phyloP scores from a whole-genome alignment of 2,113 vertebrate genomes.

The Catharus bicknelli region DNA sequence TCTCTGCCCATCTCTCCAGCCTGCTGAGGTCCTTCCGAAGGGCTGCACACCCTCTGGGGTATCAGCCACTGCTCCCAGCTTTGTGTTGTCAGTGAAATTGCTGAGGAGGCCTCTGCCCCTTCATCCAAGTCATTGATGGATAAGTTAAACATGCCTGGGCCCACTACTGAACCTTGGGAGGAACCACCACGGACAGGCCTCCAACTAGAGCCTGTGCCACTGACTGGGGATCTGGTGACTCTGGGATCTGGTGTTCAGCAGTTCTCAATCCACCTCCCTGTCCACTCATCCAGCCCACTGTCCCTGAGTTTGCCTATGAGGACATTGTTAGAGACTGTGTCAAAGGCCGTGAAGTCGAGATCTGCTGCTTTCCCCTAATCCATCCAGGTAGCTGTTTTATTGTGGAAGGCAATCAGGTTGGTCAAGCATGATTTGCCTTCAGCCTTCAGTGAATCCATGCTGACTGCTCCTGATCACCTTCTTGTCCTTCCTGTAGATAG shows the following conservation, averaged over 20 bases:
- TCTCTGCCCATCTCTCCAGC: too few relatives aligned
- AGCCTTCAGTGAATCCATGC: not conserved
- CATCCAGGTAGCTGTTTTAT: not conserved
- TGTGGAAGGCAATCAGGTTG: not conserved
- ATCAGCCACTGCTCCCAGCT: too few relatives aligned
- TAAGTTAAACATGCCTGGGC: not conserved
- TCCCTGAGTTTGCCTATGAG: not conserved
- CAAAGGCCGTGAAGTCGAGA: accelerated
- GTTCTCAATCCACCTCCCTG: not conserved
- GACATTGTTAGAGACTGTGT: too few relatives aligned
- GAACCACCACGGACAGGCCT: accelerated
- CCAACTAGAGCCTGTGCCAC: not conserved
- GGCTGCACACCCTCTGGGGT: too few relatives aligned
- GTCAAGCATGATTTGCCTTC: not conserved
- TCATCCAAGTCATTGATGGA: not conserved
- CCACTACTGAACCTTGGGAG: accelerated
- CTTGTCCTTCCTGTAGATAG: not conserved
- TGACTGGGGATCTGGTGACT: not conserved
- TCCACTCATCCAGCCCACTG: not conserved
- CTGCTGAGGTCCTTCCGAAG: too few relatives aligned
- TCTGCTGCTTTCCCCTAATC: not conserved
- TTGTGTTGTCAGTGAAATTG: not conserved
- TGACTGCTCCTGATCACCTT: not conserved
- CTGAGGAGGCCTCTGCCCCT: not conserved
- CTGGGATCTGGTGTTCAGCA: not conserved